These are phyloP conservation scores for Sardina pilchardus DNA, from an alignment of 2,113 vertebrate species.

Conservation along the genomic window DNA sequence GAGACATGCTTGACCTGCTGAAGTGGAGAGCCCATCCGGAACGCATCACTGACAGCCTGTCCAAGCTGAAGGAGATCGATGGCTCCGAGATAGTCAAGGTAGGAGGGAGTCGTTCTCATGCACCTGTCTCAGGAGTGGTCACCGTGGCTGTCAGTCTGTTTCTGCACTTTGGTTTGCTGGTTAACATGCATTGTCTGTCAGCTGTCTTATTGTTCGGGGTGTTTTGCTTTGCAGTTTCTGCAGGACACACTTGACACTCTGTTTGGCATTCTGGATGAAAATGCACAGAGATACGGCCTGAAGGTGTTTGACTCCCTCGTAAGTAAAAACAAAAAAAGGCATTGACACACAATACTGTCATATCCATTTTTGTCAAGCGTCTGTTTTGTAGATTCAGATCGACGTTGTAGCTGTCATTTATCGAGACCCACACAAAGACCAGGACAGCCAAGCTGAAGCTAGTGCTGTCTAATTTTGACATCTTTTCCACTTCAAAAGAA, in stretches of 20 bases:
- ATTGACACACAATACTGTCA: background rate
- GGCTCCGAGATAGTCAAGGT: slow-evolving; percentile 99
- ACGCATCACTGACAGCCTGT: slow-evolving; percentile 92
- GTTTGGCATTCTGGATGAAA: slow-evolving; percentile 97
- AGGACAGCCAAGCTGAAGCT: slow-evolving; percentile 5
- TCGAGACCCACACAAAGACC: background rate
- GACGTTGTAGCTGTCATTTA: background rate
- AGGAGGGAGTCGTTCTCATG: slow-evolving; percentile 30
- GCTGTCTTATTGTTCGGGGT: slow-evolving; percentile 5
- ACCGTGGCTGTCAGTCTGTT: background rate
- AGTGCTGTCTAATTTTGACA: background rate
- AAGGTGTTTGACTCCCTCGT: slow-evolving; percentile 98
- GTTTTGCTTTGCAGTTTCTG: slow-evolving; percentile 79
- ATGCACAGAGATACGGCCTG: slow-evolving; percentile 89
- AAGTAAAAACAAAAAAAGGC: slow-evolving; percentile 50
- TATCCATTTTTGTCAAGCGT: background rate
- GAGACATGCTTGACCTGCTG: slow-evolving; percentile 96
- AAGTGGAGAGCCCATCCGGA: slow-evolving; percentile 97
- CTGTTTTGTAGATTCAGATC: background rate
- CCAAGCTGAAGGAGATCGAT: slow-evolving; percentile 96
- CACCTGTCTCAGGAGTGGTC: background rate
- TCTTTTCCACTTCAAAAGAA: background rate
- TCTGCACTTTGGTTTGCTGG: background rate
- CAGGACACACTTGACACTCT: slow-evolving; percentile 97
- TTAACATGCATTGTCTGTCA: background rate